Evolutionary conservation across 2,888 invertebrate species (phyloP).

Genomic region (Poecilobothrus nobilitatus): DNA sequence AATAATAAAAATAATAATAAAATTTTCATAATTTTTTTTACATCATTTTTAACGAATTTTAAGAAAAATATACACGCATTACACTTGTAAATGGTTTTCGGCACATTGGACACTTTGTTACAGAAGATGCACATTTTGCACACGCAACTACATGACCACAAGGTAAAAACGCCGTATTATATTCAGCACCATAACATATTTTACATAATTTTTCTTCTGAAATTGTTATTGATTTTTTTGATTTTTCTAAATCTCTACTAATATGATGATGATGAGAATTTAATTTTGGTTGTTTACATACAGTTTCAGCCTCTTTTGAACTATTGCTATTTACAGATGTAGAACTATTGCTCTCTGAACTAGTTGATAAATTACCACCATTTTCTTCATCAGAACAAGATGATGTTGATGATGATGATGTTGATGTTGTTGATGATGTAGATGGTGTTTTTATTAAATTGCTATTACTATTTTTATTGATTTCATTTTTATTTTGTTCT

Average conservation of each 20-base stretch:
- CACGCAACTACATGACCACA: constrained; percentile 94
- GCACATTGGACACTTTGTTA: constrained; percentile 82
- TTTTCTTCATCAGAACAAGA: constrained; percentile 18
- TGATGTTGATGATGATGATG: not conserved
- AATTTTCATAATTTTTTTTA: no score
- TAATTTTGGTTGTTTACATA: constrained; percentile 6
- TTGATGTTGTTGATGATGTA: not conserved
- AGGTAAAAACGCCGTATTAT: constrained; percentile 85
- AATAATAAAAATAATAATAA: not conserved
- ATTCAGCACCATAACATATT: constrained; percentile 83
- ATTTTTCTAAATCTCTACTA: constrained; percentile 11
- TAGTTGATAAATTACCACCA: constrained; percentile 20
- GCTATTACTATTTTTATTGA: constrained; percentile 7
- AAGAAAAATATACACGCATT: constrained; percentile 45
- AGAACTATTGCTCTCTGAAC: constrained; percentile 7
- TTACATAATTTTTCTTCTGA: constrained; percentile 69
- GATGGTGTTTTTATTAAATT: not conserved
- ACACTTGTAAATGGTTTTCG: constrained; percentile 59
- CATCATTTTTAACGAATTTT: constrained; percentile 21
- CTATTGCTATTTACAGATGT: constrained; percentile 14
- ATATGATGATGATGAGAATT: not conserved
- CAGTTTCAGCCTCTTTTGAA: constrained; percentile 1
- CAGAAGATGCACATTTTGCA: constrained; percentile 79
- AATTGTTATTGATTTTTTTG: constrained; percentile 22
- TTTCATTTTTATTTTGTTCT: not conserved